A percentile compares a stretch with the other conserved stretches of the same genome.
These are phyloP conservation scores for Achlya flavicornis DNA, from an alignment of 2,888 invertebrate genomes.

Conservation along the genomic window DNA sequence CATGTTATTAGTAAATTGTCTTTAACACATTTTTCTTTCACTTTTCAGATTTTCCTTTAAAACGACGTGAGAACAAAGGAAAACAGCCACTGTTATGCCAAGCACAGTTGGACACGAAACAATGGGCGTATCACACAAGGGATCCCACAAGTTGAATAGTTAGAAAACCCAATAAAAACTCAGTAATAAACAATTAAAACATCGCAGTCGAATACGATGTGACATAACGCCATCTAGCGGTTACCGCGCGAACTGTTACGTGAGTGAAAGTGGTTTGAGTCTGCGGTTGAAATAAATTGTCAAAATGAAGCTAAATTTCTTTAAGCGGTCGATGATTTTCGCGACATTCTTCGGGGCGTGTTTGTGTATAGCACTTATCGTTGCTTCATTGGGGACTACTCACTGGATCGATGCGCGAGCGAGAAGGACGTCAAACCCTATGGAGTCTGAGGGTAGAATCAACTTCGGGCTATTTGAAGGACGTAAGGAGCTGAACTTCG, in stretches of 20 bases:
- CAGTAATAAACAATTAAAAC: constrained; percentile 27
- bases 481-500: constrained; percentile 89
- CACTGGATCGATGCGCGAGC: constrained; percentile 92
- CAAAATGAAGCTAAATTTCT: constrained; percentile 86
- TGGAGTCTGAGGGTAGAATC: constrained; percentile 89
- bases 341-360: constrained; percentile 92
- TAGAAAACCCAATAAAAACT: constrained; percentile 63
- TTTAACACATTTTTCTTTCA: constrained; percentile 40
- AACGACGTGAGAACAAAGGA: constrained; percentile 50
- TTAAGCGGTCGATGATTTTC: constrained; percentile 90
- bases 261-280: constrained; percentile 54
- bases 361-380: constrained; percentile 89
- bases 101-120: constrained; percentile 38
- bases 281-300: constrained; percentile 21
- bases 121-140: constrained; percentile 52
- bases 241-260: constrained; percentile 46
- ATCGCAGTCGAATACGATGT: constrained; percentile 54
- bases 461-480: constrained; percentile 95
- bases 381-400: constrained; percentile 92
- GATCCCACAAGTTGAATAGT: constrained; percentile 54
- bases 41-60: constrained; percentile 70
- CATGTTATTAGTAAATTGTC: neutral
- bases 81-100: constrained; percentile 44
- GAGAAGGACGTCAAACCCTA: constrained; percentile 85
- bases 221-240: constrained; percentile 71